These are phyloP conservation scores for Phrynosoma platyrhinos DNA, from an alignment of 2,113 vertebrate genomes.

Conservation along the genomic window DNA sequence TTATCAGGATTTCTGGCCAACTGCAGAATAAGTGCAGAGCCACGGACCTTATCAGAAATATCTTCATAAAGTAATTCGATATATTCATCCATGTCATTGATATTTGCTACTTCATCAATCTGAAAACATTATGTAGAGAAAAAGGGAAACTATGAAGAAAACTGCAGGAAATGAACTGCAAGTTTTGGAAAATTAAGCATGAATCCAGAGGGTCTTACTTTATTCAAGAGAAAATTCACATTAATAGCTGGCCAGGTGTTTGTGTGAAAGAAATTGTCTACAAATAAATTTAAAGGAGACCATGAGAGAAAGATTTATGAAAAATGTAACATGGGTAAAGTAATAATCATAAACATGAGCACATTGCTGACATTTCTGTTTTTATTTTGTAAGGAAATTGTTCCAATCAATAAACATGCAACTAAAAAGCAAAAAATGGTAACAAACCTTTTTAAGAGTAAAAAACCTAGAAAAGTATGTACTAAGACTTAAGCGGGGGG, in stretches of 20 bases:
- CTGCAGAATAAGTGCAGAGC: constrained; percentile 90
- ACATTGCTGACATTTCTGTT: neutral
- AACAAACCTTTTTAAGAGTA: neutral
- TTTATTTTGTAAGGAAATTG: neutral
- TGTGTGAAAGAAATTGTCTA: neutral
- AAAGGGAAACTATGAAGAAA: neutral
- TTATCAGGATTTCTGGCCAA: constrained; percentile 93
- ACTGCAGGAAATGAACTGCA: neutral
- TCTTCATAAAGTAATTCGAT: constrained; percentile 94
- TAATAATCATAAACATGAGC: neutral
- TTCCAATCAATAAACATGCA: neutral
- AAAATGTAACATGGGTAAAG: neutral
- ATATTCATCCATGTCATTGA: constrained; percentile 91
- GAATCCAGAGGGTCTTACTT: accelerated
- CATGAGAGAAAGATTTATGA: neutral
- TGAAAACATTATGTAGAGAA: constrained; percentile 66
- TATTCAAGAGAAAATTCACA: neutral
- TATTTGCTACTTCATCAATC: constrained; percentile 93
- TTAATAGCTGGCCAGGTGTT: neutral
- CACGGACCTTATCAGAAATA: constrained; percentile 90
- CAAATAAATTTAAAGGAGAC: neutral
- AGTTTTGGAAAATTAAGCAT: neutral
- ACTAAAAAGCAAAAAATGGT: neutral
- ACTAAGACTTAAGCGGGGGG: too few species aligned
- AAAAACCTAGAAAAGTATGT: too few species aligned